A percentile compares a stretch with the other conserved stretches of the same genome.
phyloP scores from a whole-genome alignment of 2,113 vertebrate genomes.

The Salvelinus alpinus region DNA sequence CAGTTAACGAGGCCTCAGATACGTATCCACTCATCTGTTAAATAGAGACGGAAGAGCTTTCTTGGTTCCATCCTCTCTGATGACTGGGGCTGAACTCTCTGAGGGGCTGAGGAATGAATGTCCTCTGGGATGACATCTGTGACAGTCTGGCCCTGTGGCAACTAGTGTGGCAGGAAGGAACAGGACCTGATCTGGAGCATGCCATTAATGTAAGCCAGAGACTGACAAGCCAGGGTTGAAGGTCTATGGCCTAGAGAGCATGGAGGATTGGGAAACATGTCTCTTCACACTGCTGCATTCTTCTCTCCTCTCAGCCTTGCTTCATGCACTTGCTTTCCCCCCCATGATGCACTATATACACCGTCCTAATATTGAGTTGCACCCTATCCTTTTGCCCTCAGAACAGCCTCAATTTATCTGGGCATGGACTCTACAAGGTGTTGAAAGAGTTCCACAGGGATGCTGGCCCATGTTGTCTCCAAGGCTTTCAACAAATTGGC shows the following conservation, averaged over 20 bases:
- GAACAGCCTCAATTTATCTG: no score
- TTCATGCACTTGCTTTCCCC: neutral
- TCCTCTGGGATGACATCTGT: conserved; percentile 10
- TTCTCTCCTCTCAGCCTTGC: neutral
- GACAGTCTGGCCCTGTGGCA: conserved; percentile 1
- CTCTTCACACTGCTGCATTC: neutral
- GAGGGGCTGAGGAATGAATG: neutral
- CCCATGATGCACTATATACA: conserved; percentile 20
- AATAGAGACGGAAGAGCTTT: conserved; percentile 19
- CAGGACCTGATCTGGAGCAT: neutral
- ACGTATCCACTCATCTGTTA: conserved; percentile 16
- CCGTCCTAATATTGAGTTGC: no score
- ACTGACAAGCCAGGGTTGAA: neutral
- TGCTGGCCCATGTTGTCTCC: no score
- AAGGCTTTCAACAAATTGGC: no score
- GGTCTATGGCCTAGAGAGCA: neutral
- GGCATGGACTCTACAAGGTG: no score
- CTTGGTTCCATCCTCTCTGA: conserved; percentile 15
- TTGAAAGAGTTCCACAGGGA: no score
- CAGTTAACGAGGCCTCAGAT: conserved; percentile 20
- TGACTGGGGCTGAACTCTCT: neutral
- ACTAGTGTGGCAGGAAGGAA: neutral
- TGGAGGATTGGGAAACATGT: neutral
- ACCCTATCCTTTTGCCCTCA: no score
- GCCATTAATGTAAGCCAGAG: neutral